Evolutionary conservation across 2,113 vertebrate species (phyloP).

Genomic region (Odontesthes bonariensis): DNA sequence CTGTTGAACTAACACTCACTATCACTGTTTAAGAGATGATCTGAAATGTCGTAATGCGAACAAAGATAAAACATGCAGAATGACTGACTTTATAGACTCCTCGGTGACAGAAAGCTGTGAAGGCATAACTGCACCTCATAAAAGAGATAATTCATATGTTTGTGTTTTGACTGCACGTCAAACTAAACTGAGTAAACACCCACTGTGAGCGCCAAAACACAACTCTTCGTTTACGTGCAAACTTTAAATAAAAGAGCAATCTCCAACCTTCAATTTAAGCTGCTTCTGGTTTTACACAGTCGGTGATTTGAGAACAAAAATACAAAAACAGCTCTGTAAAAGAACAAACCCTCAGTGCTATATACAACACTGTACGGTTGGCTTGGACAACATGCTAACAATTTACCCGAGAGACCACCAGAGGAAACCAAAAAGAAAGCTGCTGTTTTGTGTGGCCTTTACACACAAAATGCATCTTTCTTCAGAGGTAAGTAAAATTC

Average conservation of each 20-base stretch:
- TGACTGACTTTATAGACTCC: conserved; percentile 13
- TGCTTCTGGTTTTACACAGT: conserved; percentile 51
- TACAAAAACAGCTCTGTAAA: conserved; percentile 34
- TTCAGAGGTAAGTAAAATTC: background rate
- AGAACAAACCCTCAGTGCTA: conserved; percentile 51
- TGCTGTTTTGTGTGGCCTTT: conserved; percentile 12
- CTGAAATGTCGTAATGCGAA: conserved; percentile 6
- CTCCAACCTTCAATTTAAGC: conserved; percentile 66
- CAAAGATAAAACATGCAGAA: background rate
- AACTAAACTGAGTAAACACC: conserved; percentile 57
- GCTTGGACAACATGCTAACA: conserved; percentile 60
- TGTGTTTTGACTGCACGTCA: conserved; percentile 62
- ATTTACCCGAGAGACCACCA: conserved; percentile 61
- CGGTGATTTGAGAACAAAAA: conserved; percentile 62
- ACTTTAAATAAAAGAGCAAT: conserved; percentile 63
- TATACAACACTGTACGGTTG: conserved; percentile 54
- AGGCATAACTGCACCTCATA: conserved; percentile 55
- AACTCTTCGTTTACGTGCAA: conserved; percentile 62
- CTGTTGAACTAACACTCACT: background rate
- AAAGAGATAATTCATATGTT: conserved; percentile 71
- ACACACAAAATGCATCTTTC: background rate
- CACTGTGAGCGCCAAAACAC: conserved; percentile 29
- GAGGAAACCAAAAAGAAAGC: conserved; percentile 42
- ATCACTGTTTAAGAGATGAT: conserved; percentile 7
- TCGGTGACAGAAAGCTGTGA: conserved; percentile 39